These are phyloP conservation scores for Venusia cambrica DNA, from an alignment of 2,888 invertebrate species.

Conservation along the genomic window DNA sequence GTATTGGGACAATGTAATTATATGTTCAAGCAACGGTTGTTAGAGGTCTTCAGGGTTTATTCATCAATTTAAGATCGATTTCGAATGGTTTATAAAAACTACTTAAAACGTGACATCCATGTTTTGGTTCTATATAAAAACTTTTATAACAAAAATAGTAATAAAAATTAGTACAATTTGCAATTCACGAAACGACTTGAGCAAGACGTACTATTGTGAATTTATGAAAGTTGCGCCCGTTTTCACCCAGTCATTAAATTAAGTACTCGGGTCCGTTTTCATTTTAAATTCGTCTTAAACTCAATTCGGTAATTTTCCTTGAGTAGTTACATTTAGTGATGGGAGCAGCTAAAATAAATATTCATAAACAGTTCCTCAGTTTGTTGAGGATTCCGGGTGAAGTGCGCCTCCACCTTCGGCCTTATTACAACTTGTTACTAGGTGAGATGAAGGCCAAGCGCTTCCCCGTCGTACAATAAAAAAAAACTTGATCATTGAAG, in stretches of 20 bases:
- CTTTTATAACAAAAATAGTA: not conserved
- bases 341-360: conserved; percentile 2
- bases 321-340: conserved; percentile 34
- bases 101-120: no score
- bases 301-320: conserved; percentile 42
- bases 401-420: no score
- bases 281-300: conserved; percentile 42
- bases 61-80: no score
- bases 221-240: conserved; percentile 21
- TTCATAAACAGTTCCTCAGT: conserved; percentile 2
- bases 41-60: no score
- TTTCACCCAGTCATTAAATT: conserved; percentile 20
- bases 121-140: not conserved
- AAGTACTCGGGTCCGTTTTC: conserved; percentile 29
- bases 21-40: no score
- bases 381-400: no score
- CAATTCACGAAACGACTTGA: conserved; percentile 3
- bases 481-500: no score
- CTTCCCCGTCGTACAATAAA: no score
- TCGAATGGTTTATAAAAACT: no score
- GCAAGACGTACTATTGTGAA: conserved; percentile 21
- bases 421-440: no score
- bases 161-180: conserved; percentile 3
- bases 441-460: no score
- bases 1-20: no score